A percentile compares a stretch with the other conserved stretches of the same genome.
Evolutionary conservation across 1,140 invertebrate species (phyloP).

Genomic region (Yoshiicerus persimilis): DNA sequence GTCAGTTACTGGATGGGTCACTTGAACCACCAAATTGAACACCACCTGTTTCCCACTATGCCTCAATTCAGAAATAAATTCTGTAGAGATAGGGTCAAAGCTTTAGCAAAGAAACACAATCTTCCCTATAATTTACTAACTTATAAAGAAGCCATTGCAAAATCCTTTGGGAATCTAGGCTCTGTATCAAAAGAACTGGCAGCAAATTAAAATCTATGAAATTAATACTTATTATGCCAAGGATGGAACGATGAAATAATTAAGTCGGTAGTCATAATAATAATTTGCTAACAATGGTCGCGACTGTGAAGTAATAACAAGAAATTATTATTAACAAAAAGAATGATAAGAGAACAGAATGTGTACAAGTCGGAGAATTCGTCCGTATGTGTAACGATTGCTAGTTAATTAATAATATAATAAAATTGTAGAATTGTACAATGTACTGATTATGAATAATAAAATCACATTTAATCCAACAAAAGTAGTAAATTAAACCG

Average conservation of each 20-base stretch:
- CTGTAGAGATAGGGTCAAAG: background rate
- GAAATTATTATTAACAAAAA: no score
- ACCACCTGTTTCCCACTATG: slow-evolving; percentile 4
- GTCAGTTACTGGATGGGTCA: slow-evolving; percentile 32
- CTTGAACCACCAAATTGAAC: slow-evolving; percentile 28
- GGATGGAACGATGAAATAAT: background rate
- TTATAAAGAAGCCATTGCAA: background rate
- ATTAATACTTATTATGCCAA: background rate
- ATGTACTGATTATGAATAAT: no score
- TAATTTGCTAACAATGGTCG: no score
- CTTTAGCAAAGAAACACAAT: background rate
- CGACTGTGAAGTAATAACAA: no score
- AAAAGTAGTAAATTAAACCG: no score
- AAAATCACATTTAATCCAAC: no score
- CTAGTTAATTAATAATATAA: no score
- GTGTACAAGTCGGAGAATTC: no score
- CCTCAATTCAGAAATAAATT: slow-evolving; percentile 20
- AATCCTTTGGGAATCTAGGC: background rate
- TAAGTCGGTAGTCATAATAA: no score
- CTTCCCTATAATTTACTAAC: background rate
- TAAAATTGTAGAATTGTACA: no score
- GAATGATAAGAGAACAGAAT: no score
- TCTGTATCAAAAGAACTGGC: background rate
- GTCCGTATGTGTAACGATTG: no score
- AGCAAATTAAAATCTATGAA: background rate